Evolutionary conservation across 1,140 invertebrate species (phyloP), one percentile per base, ranked within the genome.

Genomic region (Lordiphosa stackelbergi): DNA sequence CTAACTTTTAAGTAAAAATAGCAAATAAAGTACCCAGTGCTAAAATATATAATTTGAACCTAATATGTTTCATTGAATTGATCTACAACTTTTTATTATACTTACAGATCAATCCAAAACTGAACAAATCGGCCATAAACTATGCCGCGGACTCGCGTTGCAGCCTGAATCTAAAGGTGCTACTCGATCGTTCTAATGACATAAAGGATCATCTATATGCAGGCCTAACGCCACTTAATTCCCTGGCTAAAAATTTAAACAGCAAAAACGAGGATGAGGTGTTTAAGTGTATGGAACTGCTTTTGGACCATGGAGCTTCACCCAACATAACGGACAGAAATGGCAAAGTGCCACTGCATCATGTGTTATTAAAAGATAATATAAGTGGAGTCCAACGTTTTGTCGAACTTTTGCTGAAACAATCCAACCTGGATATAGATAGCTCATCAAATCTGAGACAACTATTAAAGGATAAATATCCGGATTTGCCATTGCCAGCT

Each of bases 281-380:
- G 61, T 88, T 22, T 19, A 59, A 13, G 62, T 89, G 34, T 88
- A 90, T 73, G 58, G 88, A 57, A 83, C 88, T 90, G 2, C 77
- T 93, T 0, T 64, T 93, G 3, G 85, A 91, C 53, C 85, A 88
- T 19, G 89, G 89, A 1, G 91, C 90, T 5, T 90, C 92, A 71
- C 89, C 91, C 0, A 93, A 93, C 73, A 88, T 91, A 43, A 88
- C 89, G 0, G 92, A 94, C 73, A 83, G 72, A 48, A 87, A 89
- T 69, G 90, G 90, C 3, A 66, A 90, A 11, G 91, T 92, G 0
- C 90, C 93, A 0, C 84, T 93, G 13, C 89, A 91, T 53, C 89
- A 90, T 66, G 90, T 92, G 8, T 90, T 91, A 0, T 90, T 90
- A 31, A 90, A 90, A 70, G 88, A 88, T 77, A 87, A 88, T 9